Base-by-base conservation (phyloP, 2,113 vertebrate genomes). In the Oxygymnocypris stewartii region DNA sequence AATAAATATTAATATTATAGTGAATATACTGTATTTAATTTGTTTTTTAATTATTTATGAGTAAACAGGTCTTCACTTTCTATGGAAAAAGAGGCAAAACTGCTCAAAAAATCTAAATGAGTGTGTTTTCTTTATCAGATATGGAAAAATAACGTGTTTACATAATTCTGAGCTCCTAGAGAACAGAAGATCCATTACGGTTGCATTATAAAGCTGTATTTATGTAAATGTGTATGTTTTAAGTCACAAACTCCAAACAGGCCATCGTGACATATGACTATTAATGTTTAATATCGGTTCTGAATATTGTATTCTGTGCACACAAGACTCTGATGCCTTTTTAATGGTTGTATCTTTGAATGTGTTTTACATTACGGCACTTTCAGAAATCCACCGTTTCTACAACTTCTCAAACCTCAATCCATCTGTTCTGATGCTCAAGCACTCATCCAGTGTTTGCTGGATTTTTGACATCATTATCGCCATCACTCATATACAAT, bases 1-100 rank as follows among this genome's bases (percentile, higher is more conserved):
- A 94, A 96, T 96, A 94, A 95, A 95, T 93, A 94, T 94, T 96
- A 95, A 95, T 96, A 96, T 96, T 96, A 94, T 96, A 96, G 96
- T 97, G 95, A 96, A 96, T 96, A 95, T 98, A 97, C 97, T 98
- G 95, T 98, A 97, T 99, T 98, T 97, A 97, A 96, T 98, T 97
- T 96, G 51, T 91, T 96, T 95, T 96, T 92, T 92, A 95, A 96
- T 95, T 98, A 98, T 97, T 99, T 97, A 97, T 97, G 95, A 96
- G 93, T 96, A 94, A 95, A 94, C 94, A 94, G 94, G 94, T 96
- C 95, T 97, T 96, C 94, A 94, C 96, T 97, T 97, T 97, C 94
- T 97, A 95, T 96, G 95, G 96, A 96, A 96, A 97, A 94, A 94
- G 95, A 96, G 94, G 91, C 95, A 25, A 69, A 69, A 40, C 18